Evolutionary conservation across 2,888 invertebrate species (phyloP).

Genomic region (Sesia apiformis): DNA sequence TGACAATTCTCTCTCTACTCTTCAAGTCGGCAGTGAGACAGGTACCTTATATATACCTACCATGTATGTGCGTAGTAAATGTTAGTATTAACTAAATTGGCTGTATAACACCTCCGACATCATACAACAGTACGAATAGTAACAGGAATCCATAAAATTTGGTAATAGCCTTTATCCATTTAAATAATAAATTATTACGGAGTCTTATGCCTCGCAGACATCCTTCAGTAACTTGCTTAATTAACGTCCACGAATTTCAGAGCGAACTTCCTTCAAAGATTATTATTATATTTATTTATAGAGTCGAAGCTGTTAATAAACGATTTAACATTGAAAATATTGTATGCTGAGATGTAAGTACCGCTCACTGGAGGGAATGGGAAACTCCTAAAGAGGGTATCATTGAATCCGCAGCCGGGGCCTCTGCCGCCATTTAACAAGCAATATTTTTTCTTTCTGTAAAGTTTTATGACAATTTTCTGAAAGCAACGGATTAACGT

Average conservation of each 20-base stretch:
- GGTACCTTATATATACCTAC: too few species aligned
- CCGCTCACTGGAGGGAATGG: conserved; percentile 13
- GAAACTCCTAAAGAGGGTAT: conserved; percentile 18
- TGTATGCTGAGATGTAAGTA: conserved; percentile 12
- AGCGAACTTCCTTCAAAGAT: conserved; percentile 9
- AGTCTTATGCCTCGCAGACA: not conserved
- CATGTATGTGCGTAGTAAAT: too few species aligned
- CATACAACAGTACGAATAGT: too few species aligned
- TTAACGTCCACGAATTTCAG: conserved; percentile 4
- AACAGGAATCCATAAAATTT: not conserved
- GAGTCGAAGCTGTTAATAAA: conserved; percentile 11
- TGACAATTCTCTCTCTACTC: too few species aligned
- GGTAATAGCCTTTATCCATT: not conserved
- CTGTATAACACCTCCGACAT: too few species aligned
- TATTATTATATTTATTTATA: conserved; percentile 5
- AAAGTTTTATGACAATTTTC: conserved; percentile 19
- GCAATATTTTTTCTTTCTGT: conserved; percentile 24
- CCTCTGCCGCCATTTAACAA: conserved; percentile 19
- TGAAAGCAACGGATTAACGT: conserved; percentile 29
- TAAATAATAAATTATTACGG: not conserved
- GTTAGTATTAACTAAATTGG: too few species aligned
- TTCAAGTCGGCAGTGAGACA: too few species aligned
- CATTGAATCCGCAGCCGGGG: conserved; percentile 12
- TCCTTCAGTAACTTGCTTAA: conserved; percentile 1
- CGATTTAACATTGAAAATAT: conserved; percentile 13